Base-by-base conservation (phyloP, 2,797 vertebrate genomes). In the Lacerta bilineata region DNA sequence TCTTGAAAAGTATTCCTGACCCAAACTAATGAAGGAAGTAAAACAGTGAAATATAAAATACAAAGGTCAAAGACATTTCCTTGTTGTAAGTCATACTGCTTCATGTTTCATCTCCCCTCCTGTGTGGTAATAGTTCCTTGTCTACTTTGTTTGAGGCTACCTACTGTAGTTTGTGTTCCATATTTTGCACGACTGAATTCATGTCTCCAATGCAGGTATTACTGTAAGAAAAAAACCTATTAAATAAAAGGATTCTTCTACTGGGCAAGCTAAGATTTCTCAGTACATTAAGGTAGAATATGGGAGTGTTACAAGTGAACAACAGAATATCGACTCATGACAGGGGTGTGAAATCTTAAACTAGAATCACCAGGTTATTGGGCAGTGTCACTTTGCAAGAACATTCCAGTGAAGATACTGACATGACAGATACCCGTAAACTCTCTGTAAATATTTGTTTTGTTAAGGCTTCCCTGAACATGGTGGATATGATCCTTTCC, bases 191-290 rank as follows among this genome's bases (percentile, higher is more conserved):
- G 8, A 61, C 33, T 72, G 50, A 77, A 61, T 39, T 69, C 72
- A 69, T 61, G 25, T 72, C 78, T 80, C 87, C 25, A 29, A 36
- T 39, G 10, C 39, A 55, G 61, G 80, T 88, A 68, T 41, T 83
- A 29, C 59, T 29, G 5, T 6, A 39, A 68, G 72, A 88, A 64
- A 87, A 87, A 82, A 36, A 81, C 1, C 25, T 2, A 7, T 64
- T 23, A 36, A 72, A 82, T 80, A 88, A 88, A 83, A 64, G 17
- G 20, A 71, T 64, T 25, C 71, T 82, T 87, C 80, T 87, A 66
- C n/a, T 29, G 29, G 13, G 41, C 61, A 18, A 59, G 20, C 68
- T 55, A 10, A 41, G n/a, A 41, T 61, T 36, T 41, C 41, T 3
- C 17, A 36, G 15, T 18, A 83, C 41, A 83, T 77, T 68, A 29